A percentile compares a stretch with the other conserved stretches of the same genome.
phyloP scores from a whole-genome alignment of 2,797 vertebrate species.

The Dipus sagitta region DNA sequence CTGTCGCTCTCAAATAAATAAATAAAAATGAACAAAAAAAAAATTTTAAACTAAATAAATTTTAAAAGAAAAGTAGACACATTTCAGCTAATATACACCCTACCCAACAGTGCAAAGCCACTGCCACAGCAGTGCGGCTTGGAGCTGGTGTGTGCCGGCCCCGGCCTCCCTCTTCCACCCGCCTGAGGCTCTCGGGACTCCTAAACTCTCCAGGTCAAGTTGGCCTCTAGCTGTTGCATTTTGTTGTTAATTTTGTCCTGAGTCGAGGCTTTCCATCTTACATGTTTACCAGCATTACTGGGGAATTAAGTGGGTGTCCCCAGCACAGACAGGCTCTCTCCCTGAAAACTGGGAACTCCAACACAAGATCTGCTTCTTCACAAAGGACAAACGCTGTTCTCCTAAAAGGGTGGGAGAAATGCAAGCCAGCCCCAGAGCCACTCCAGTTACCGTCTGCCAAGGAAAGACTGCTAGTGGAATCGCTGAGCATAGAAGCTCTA shows the following conservation, averaged over 20 bases:
- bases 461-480: constrained; percentile 32
- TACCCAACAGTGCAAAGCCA: neutral
- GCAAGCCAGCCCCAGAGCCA: neutral
- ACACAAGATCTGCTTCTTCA: neutral
- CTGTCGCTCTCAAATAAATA: no score
- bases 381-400: neutral
- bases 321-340: neutral
- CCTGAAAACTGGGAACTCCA: no score
- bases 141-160: neutral
- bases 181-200: neutral
- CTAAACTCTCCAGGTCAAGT: neutral
- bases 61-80: no score
- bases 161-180: no score
- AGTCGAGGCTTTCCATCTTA: neutral
- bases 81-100: no score
- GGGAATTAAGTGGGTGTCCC: neutral
- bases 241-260: neutral
- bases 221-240: neutral
- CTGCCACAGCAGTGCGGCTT: neutral
- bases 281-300: neutral
- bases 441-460: constrained; percentile 11
- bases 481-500: constrained; percentile 62
- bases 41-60: no score
- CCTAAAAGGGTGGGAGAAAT: neutral
- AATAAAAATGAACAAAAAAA: no score